Evolutionary conservation across 2,113 vertebrate species (phyloP), one percentile per base, ranked within the genome.

Genomic region (Tretioscincus oriximinensis): DNA sequence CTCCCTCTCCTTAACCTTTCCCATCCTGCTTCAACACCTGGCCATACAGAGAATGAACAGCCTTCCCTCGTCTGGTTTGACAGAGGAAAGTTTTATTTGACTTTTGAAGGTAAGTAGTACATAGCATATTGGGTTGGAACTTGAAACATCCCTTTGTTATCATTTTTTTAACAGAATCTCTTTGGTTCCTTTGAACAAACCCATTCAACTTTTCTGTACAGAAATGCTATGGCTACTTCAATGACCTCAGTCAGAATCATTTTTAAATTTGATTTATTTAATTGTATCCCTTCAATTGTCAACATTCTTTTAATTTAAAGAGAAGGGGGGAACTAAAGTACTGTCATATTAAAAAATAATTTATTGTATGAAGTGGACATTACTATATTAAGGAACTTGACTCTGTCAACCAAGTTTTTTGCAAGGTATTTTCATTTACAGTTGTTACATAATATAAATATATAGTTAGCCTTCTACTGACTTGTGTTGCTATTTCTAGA

Each of bases 81-180:
- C 98, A 97, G 98, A 99, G 98, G 98, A 97, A 99, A 99, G 97
- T 99, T 99, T 99, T 99, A 99, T 99, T 99, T 99, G 97, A 99
- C 98, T 94, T 99, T 99, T 94, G 98, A 99, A 99, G 98, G 98
- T 99, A 99, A 99, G 98, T 99, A 94, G 93, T 92, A 90, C 96
- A 93, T 90, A 96, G 96, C 95, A 93, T 85, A 82, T 92, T 90
- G 87, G 92, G 94, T 93, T 89, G 76, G 89, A 70, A 69, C 89
- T 85, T 82, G 26, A 31, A 82, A 68, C 49, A 35, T 86, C 90
- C 90, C 70, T 86, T 83, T 8, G 86, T 84, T 89, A 88, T 87
- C 66, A 85, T 88, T 84, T 58, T 58, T 85, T 85, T 41, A 85
- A 81, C 31, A 69, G 51, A 81, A 87, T 83, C 86, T 88, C 81